Base-by-base conservation (phyloP, 2,797 vertebrate species). In the Argyrosomus regius region DNA sequence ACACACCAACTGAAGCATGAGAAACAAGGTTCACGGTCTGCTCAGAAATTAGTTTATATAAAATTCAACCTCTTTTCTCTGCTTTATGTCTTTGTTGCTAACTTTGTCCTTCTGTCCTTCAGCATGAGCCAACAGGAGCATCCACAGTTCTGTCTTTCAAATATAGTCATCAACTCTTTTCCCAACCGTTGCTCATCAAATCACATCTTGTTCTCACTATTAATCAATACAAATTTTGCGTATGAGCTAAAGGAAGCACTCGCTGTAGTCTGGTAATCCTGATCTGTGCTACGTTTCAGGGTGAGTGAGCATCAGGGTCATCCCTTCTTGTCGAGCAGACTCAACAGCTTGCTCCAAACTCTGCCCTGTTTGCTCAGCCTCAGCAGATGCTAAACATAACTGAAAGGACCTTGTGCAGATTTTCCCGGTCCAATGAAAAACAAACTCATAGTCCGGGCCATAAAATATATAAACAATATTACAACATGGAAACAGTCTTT, bases 361-460 rank as follows among this genome's bases (percentile, higher is more conserved):
- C 16, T 9, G 9, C 26, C 8, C 35, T 39, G 35, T 39, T 39
- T 26, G 12, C 48, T 12, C 31, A 22, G 24, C 57, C 6, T 52
- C 17, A 31, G 59, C 73, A 75, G 46, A 59, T 68, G 72, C 50
- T 59, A 54, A 41, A 53, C n/a, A 26, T 20, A 56, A 72, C 43
- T 35, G 20, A 49, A 26, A 39, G 16, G 46, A 61, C 5, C n/a
- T 59, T 41, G 59, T 61, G 17, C 52, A 62, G 14, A 43, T 53
- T 17, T 57, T n/a, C 4, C 17, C 4, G 3, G 1, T 50, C 9
- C 16, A 50, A 4, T 20, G 16, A 22, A 45, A 75, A 80, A 68
- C 70, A 75, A 56, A 18, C 52, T 57, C 6, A 48, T 18, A 41
- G 26, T 49, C 50, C 43, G 43, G 11, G 43, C 7, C 26, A 14